These are phyloP conservation scores for Crocuta crocuta DNA, from an alignment of 2,113 vertebrate genomes.

Conservation along the genomic window DNA sequence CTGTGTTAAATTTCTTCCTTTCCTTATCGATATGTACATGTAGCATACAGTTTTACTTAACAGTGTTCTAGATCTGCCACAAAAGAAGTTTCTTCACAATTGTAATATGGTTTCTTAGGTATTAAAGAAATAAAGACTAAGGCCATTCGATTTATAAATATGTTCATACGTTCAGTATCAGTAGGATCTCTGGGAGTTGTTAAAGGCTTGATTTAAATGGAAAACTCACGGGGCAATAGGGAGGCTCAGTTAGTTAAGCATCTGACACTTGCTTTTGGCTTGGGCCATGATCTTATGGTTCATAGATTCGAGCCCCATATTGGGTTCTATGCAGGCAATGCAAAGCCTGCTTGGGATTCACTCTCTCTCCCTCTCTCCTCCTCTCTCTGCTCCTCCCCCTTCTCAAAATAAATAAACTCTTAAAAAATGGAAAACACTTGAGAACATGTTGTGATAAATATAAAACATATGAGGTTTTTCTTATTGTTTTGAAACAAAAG, in stretches of 20 bases:
- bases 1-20: not conserved
- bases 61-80: not conserved
- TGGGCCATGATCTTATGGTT: no score
- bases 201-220: not conserved
- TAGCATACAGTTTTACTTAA: not conserved
- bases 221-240: not conserved
- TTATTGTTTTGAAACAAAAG: not conserved
- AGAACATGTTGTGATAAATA: not conserved
- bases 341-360: no score
- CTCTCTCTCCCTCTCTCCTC: no score
- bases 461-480: not conserved
- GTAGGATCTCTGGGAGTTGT: not conserved
- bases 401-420: no score
- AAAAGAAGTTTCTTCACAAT: not conserved
- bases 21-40: not conserved
- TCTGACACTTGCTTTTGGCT: no score
- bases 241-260: no score
- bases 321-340: no score
- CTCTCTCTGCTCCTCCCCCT: no score
- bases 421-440: not conserved
- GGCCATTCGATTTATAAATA: slow-evolving; percentile 26
- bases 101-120: not conserved
- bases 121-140: not conserved
- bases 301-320: no score
- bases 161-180: not conserved